Evolutionary conservation across 2,113 vertebrate genomes (phyloP), one percentile per base, ranked within the genome.

Genomic region (Podocnemis expansa): DNA sequence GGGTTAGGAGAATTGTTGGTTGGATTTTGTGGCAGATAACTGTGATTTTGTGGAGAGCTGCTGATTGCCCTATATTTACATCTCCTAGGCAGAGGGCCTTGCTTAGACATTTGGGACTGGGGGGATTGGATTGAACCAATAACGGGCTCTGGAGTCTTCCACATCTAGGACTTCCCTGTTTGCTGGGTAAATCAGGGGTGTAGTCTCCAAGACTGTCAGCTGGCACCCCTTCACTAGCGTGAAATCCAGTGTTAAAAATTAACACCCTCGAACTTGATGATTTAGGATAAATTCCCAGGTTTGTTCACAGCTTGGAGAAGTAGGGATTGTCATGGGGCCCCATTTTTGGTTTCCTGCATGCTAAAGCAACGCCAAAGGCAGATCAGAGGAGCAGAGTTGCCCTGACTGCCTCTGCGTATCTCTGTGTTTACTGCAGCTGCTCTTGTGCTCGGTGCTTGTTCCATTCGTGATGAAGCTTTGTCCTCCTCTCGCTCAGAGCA

Each of bases 401-500:
- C 73, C 70, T 86, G 75, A 10, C 78, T 84, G 84, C 88, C 78
- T 78, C 83, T 84, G 85, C 25, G 0, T 88, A 4, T 67, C 80
- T 89, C 76, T 8, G 1, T 90, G 90, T 85, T 84, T 45, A 3
- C 87, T 91, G 4, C 85, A 89, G 86, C 81, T 51, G 85, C 21
- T 41, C 49, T 45, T 85, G 78, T 83, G 19, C 89, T 85, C 3
- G 14, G 63, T 85, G 84, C 7, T 76, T 51, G 90, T 93, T 96
- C 94, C 93, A 38, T 85, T 91, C 84, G 95, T 95, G 89, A 97
- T 84, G 38, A 82, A 93, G 79, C 80, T 87, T 91, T 95, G 81
- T 96, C 88, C 89, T 95, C 84, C 63, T 90, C 78, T 90, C 3
- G 89, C 96, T 96, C 95, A 99, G 99, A 98, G 98, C 96, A 97